Percentiles rank a stretch among this genome's conserved stretches.
Conservation (phyloP, 1,140 invertebrate species). For the Macrotrachela quadricornifera region DNA sequence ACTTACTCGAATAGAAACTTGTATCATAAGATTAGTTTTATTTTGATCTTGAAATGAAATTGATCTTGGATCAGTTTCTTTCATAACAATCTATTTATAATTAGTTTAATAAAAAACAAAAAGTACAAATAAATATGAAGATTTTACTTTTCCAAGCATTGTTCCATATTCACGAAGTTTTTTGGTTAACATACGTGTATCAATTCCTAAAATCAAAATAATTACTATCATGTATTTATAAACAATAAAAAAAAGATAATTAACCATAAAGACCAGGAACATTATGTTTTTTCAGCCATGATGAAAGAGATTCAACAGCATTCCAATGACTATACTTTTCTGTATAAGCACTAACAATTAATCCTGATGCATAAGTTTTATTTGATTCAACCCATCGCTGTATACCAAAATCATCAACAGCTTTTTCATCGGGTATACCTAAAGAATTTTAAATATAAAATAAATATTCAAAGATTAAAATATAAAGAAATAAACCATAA, state of each 20-base stretch:
- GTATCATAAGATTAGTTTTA: constrained; percentile 58
- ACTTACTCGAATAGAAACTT: constrained; percentile 59
- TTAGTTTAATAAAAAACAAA: neutral
- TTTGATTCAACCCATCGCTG: constrained; percentile 69
- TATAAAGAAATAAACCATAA: constrained; percentile 60
- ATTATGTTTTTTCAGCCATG: constrained; percentile 56
- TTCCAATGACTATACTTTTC: constrained; percentile 73
- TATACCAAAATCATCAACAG: constrained; percentile 50
- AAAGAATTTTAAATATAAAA: too few relatives aligned
- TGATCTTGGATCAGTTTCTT: too few relatives aligned
- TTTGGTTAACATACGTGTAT: constrained; percentile 67
- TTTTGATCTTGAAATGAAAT: constrained; percentile 52
- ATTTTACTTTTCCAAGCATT: constrained; percentile 42
- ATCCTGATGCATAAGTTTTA: constrained; percentile 67
- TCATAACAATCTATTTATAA: neutral
- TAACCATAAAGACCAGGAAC: constrained; percentile 48
- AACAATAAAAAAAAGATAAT: too few relatives aligned
- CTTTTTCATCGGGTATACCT: constrained; percentile 18
- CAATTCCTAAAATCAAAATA: constrained; percentile 51
- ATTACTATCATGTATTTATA: too few relatives aligned
- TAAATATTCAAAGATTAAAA: too few relatives aligned
- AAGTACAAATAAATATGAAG: too few relatives aligned
- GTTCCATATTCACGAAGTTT: constrained; percentile 59
- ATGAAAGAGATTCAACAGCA: constrained; percentile 46
- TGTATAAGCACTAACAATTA: constrained; percentile 61